Evolutionary conservation across 2,888 invertebrate species (phyloP).

Genomic region (Microctonus hyperodae): DNA sequence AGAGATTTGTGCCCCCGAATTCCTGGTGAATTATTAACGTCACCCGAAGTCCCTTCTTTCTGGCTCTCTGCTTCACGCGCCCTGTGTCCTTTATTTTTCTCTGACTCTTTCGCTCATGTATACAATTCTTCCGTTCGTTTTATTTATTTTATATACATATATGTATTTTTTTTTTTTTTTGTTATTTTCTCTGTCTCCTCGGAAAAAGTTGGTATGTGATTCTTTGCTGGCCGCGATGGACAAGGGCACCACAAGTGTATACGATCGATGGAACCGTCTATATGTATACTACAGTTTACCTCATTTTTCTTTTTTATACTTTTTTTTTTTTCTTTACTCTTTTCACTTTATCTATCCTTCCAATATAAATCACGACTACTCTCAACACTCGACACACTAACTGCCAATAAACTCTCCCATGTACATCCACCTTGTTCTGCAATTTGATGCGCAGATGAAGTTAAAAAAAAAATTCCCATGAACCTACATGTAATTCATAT

Average conservation of each 20-base stretch:
- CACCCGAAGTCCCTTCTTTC: constrained; percentile 21
- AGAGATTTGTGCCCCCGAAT: constrained; percentile 40
- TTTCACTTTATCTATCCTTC: neutral
- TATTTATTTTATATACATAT: neutral
- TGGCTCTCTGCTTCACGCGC: constrained; percentile 21
- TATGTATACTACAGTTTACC: neutral
- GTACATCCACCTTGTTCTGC: too few relatives aligned
- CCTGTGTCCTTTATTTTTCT: neutral
- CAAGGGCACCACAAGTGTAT: constrained; percentile 28
- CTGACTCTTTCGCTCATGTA: neutral
- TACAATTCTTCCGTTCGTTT: neutral
- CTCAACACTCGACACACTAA: neutral
- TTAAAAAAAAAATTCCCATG: too few relatives aligned
- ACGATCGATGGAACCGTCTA: constrained; percentile 25
- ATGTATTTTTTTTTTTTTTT: neutral
- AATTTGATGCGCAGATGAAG: too few relatives aligned
- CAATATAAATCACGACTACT: neutral
- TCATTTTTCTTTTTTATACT: neutral
- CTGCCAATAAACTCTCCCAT: too few relatives aligned
- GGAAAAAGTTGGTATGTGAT: constrained; percentile 30
- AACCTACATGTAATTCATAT: too few relatives aligned
- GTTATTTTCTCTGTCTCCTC: constrained; percentile 15
- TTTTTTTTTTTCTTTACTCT: neutral
- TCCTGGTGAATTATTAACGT: constrained; percentile 36
- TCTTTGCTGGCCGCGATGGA: constrained; percentile 27